phyloP scores from a whole-genome alignment of 2,888 invertebrate genomes.

The Trissolcus brochymenae region DNA sequence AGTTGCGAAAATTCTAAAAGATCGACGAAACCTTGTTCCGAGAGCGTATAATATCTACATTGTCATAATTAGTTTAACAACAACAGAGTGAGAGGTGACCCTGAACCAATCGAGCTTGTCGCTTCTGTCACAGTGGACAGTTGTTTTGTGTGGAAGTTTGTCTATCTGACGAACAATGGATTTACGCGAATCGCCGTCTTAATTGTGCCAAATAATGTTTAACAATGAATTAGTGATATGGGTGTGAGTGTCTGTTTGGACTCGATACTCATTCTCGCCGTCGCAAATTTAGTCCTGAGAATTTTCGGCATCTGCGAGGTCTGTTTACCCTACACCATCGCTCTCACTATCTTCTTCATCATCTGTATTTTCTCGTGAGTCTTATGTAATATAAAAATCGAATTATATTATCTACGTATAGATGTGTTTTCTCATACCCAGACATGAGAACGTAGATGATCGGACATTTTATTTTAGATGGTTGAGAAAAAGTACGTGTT shows the following conservation, averaged over 20 bases:
- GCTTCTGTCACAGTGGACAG: constrained; percentile 40
- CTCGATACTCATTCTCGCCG: constrained; percentile 64
- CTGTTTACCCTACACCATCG: constrained; percentile 69
- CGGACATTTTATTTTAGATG: too few species aligned
- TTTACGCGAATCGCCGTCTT: constrained; percentile 11
- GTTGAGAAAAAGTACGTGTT: too few species aligned
- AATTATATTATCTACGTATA: too few species aligned
- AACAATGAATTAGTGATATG: constrained; percentile 65
- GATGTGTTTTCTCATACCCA: too few species aligned
- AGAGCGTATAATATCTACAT: constrained; percentile 55
- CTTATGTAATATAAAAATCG: constrained; percentile 5
- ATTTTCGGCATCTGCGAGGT: constrained; percentile 65
- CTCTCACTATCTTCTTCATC: constrained; percentile 66
- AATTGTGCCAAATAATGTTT: constrained; percentile 12
- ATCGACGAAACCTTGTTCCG: constrained; percentile 53
- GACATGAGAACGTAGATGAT: too few species aligned
- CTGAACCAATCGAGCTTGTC: constrained; percentile 42
- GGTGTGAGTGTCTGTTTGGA: constrained; percentile 65
- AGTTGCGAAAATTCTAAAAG: constrained; percentile 40
- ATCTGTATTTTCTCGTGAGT: constrained; percentile 67
- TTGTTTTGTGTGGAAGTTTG: constrained; percentile 52
- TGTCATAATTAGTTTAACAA: constrained; percentile 59
- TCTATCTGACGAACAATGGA: constrained; percentile 38
- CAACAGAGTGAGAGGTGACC: constrained; percentile 40
- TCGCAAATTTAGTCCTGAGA: constrained; percentile 63